Conservation (phyloP, 2,888 invertebrate genomes). For the Chironomus riparius region DNA sequence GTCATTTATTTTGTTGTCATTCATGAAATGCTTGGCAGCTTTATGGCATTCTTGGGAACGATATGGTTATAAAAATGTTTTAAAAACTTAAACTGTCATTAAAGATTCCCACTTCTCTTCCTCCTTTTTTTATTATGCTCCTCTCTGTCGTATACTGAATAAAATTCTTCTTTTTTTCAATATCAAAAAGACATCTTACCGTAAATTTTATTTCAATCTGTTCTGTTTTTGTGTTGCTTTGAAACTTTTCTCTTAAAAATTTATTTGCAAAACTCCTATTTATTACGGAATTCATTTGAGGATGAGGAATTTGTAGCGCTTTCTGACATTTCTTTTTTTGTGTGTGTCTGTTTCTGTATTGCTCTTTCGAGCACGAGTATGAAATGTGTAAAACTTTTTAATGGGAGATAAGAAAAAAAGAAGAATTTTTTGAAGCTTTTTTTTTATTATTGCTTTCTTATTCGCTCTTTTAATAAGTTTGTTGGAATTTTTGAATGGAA, state of each 20-base stretch:
- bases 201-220: neutral
- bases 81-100: constrained; percentile 10
- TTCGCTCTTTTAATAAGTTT: too few relatives aligned
- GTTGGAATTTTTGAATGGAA: too few relatives aligned
- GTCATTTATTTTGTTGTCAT: neutral
- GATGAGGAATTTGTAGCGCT: neutral
- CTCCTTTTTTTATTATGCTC: neutral
- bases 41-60: neutral
- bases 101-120: neutral
- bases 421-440: too few relatives aligned
- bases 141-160: neutral
- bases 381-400: too few relatives aligned
- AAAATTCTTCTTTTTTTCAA: neutral
- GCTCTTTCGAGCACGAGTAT: too few relatives aligned
- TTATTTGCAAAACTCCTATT: neutral
- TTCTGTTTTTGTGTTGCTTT: neutral
- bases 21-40: neutral
- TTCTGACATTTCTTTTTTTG: neutral
- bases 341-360: neutral
- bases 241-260: neutral
- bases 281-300: neutral
- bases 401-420: too few relatives aligned
- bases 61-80: neutral
- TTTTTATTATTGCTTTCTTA: too few relatives aligned
- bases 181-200: neutral